These are phyloP conservation scores for Hippocampus kuda DNA, from an alignment of 2,797 vertebrate genomes.

Conservation along the genomic window DNA sequence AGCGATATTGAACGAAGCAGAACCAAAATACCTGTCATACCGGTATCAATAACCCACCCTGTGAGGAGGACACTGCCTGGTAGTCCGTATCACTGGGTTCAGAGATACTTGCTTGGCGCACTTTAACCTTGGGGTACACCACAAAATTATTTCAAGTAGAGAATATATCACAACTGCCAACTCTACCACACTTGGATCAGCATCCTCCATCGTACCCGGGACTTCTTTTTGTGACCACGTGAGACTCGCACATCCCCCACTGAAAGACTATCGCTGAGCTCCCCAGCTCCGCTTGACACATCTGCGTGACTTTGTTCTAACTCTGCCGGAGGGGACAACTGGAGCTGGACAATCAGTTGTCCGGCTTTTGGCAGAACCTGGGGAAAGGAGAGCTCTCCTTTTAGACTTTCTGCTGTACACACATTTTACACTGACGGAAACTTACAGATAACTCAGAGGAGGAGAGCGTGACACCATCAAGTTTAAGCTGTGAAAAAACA, in stretches of 20 bases:
- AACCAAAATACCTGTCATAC: background rate
- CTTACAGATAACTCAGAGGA: conserved; percentile 78
- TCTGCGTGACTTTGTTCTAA: conserved; percentile 60
- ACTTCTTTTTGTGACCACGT: conserved; percentile 63
- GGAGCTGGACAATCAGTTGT: conserved; percentile 31
- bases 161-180: background rate
- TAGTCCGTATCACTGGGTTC: conserved; percentile 90
- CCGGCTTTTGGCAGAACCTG: conserved; percentile 61
- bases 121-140: conserved; percentile 68
- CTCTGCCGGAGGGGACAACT: conserved; percentile 16
- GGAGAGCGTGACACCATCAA: conserved; percentile 74
- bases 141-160: conserved; percentile 1
- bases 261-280: conserved; percentile 80
- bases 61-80: conserved; percentile 36
- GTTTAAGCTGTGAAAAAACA: conserved; percentile 67
- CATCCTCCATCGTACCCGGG: conserved; percentile 58
- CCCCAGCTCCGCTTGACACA: conserved; percentile 77
- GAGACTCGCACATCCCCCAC: conserved; percentile 53
- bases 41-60: conserved; percentile 41
- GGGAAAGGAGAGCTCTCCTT: background rate
- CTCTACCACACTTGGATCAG: background rate
- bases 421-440: conserved; percentile 11
- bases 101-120: conserved; percentile 86
- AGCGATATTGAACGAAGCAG: background rate
- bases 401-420: background rate